These are phyloP conservation scores for Bovichtus diacanthus DNA, from an alignment of 2,797 vertebrate genomes.

Conservation along the genomic window DNA sequence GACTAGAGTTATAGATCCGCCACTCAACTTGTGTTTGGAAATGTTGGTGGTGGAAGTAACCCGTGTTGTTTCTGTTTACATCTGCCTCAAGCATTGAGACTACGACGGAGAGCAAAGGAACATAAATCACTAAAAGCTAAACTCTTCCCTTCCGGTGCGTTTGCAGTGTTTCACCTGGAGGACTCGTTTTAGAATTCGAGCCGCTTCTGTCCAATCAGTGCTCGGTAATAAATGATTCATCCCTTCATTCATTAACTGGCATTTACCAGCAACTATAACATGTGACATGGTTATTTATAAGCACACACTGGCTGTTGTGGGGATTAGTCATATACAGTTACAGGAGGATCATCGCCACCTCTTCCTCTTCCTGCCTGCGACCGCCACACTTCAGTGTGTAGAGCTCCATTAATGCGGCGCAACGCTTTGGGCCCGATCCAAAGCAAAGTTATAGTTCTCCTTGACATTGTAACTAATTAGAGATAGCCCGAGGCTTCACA, in stretches of 20 bases:
- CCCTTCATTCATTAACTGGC: background rate
- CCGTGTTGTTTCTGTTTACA: background rate
- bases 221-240: background rate
- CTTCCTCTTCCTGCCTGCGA: background rate
- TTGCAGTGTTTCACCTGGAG: background rate
- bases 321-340: too few species aligned
- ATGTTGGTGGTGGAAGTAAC: background rate
- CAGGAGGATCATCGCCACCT: background rate
- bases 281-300: background rate
- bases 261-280: background rate
- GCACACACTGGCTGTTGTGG: too few species aligned
- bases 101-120: background rate
- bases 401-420: background rate
- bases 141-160: background rate
- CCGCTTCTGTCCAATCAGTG: background rate
- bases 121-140: background rate
- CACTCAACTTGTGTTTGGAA: background rate
- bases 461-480: conserved; percentile 19
- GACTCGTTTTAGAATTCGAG: background rate
- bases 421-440: background rate
- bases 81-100: background rate
- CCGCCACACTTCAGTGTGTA: background rate
- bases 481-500: background rate
- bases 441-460: conserved; percentile 5
- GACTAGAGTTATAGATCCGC: background rate